Percentiles rank a stretch among this genome's conserved stretches.
Evolutionary conservation across 2,888 invertebrate species (phyloP).

Genomic region (Augiades crinisus): DNA sequence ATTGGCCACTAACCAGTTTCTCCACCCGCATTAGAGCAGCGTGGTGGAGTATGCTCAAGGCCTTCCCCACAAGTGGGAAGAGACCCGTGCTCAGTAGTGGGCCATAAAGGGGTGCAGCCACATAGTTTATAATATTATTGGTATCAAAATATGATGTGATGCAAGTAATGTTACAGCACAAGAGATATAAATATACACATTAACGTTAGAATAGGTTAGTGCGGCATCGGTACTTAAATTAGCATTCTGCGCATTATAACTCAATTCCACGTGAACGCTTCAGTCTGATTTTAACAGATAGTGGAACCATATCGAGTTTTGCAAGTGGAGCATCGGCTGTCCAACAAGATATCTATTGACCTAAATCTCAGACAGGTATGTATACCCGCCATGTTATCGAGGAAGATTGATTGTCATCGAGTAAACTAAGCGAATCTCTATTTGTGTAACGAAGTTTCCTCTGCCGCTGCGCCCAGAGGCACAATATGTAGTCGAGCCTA

Average conservation of each 20-base stretch:
- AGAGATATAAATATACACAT: too few species aligned
- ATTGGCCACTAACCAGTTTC: too few species aligned
- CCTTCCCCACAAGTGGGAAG: too few species aligned
- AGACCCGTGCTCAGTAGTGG: too few species aligned
- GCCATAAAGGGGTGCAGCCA: too few species aligned
- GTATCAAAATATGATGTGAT: too few species aligned
- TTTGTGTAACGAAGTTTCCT: constrained; percentile 17
- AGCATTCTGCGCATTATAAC: background rate
- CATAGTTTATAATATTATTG: too few species aligned
- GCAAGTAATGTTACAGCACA: too few species aligned
- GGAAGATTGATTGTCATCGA: constrained; percentile 22
- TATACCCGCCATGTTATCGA: constrained; percentile 18
- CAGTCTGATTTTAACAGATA: constrained; percentile 17
- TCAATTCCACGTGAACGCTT: background rate
- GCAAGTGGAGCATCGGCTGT: constrained; percentile 21
- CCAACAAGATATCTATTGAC: constrained; percentile 24
- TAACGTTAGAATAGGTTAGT: too few species aligned
- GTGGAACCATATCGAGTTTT: constrained; percentile 13
- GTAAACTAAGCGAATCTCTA: constrained; percentile 19
- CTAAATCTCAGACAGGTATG: constrained; percentile 25
- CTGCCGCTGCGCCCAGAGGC: constrained; percentile 1
- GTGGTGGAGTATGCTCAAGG: too few species aligned
- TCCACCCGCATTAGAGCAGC: too few species aligned
- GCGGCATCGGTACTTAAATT: background rate
- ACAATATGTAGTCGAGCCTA: background rate